Percentiles rank a stretch among this genome's conserved stretches.
These are phyloP conservation scores for Trichacis sp. DNA, from an alignment of 2,888 invertebrate species.

Conservation along the genomic window DNA sequence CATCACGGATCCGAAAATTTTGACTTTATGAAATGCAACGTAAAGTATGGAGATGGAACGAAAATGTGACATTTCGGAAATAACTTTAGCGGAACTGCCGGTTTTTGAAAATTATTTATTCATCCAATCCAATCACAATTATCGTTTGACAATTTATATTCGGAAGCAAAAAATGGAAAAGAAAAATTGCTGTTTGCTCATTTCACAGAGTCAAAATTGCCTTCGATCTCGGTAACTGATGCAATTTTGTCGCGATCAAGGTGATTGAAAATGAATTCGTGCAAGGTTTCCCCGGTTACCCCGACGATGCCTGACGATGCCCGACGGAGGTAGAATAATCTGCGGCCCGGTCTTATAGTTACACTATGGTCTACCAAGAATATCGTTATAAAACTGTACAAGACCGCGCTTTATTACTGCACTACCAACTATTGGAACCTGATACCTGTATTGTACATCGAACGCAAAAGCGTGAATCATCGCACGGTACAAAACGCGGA, in stretches of 20 bases:
- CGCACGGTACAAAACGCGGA: constrained; percentile 29
- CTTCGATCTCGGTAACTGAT: no score
- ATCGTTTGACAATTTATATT: no score
- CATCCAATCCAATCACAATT: no score
- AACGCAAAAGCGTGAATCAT: constrained; percentile 26
- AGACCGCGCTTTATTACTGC: constrained; percentile 16
- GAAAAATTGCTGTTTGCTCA: constrained; percentile 7
- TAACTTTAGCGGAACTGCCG: background rate
- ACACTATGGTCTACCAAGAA: constrained; percentile 9
- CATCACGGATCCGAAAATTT: constrained; percentile 15
- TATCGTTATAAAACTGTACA: constrained; percentile 34
- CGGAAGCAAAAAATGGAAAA: no score
- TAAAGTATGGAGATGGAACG: no score
- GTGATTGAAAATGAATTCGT: no score
- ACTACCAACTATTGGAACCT: constrained; percentile 41
- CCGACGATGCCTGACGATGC: constrained; percentile 15
- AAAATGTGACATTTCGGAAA: constrained; percentile 4
- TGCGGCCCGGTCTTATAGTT: constrained; percentile 14
- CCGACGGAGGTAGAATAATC: constrained; percentile 15
- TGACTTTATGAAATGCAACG: constrained; percentile 20
- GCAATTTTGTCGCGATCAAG: no score
- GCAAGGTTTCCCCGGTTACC: constrained; percentile 9
- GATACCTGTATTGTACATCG: constrained; percentile 43
- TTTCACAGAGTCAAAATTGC: constrained; percentile 26
- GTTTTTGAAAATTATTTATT: no score